These are phyloP conservation scores for Eurypyga helias DNA, from an alignment of 2,113 vertebrate species.

Conservation along the genomic window DNA sequence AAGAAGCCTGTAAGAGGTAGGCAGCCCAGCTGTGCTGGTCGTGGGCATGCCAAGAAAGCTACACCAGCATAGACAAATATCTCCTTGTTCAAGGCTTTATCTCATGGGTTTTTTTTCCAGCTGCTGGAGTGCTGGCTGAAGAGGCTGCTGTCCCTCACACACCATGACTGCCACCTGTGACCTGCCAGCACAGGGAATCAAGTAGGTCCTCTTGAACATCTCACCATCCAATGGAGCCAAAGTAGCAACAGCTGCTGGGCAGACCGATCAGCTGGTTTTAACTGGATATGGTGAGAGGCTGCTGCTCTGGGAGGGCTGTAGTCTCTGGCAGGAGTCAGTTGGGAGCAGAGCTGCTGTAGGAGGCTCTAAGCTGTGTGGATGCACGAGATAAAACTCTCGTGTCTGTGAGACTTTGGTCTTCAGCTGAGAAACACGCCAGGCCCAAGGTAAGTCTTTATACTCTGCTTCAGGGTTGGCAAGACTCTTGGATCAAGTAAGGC, in stretches of 20 bases:
- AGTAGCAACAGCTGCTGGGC: neutral
- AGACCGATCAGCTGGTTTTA: neutral
- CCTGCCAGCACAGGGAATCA: accelerated
- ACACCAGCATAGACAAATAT: neutral
- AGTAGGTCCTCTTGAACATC: neutral
- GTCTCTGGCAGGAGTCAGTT: neutral
- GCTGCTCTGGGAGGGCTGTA: neutral
- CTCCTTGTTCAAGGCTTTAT: neutral
- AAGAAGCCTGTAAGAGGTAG: neutral
- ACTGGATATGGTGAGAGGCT: neutral
- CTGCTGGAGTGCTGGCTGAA: neutral
- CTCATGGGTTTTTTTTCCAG: neutral
- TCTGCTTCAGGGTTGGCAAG: neutral
- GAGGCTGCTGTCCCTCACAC: neutral
- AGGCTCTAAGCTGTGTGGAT: neutral
- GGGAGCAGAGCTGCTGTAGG: neutral
- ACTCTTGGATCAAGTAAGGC: neutral
- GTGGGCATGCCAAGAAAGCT: neutral
- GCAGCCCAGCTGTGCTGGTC: neutral
- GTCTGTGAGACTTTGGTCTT: neutral
- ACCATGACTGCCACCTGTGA: neutral
- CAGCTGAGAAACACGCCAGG: neutral
- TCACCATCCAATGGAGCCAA: neutral
- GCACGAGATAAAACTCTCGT: neutral
- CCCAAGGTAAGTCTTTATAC: neutral